Evolutionary conservation across 2,113 vertebrate genomes (phyloP), one percentile per base, ranked within the genome.

Genomic region (Syngnathus scovelli): DNA sequence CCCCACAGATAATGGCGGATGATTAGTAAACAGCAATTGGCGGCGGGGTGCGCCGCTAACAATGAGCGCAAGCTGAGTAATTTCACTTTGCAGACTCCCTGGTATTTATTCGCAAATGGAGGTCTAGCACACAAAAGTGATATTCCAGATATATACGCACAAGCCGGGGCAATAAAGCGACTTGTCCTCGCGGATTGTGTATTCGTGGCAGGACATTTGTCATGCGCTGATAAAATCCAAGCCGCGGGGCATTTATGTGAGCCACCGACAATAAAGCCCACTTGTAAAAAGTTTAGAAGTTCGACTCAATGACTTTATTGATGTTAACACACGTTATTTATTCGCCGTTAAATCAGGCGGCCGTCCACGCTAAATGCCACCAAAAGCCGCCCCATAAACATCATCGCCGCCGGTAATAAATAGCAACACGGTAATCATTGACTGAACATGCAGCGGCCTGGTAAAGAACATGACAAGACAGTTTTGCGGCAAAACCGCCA

Each of bases 21-120:
- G 77, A 89, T 92, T 91, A 90, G 89, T 91, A 89, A 88, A 64
- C 69, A 71, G 65, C 74, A 71, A 83, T 88, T 74, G 71, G 87
- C 61, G 44, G 18, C 61, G 82, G 90, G 71, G 39, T 66, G 64
- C 39, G 39, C 74, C 64, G 79, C 86, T 86, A 70, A 76, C 85
- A 80, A 85, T 73, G 79, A 64, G 60, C 48, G 55, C 56, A 10
- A 78, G 76, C 49, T 12, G 69, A 71, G 55, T 52, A 77, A 52
- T 85, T 78, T 81, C 81, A 77, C 78, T 79, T 68, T 73, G 64
- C 72, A 67, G 69, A 79, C 64, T 78, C 55, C 73, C 46, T 65
- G 0, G 27, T 49, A 69, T 79, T 72, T 74, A 78, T 59, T 74
- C 63, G 72, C 74, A 66, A 72, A 33, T 36, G 36, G 63, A 75